These are phyloP conservation scores for Drosophila funebris DNA, from an alignment of 1,140 invertebrate species.

Conservation along the genomic window DNA sequence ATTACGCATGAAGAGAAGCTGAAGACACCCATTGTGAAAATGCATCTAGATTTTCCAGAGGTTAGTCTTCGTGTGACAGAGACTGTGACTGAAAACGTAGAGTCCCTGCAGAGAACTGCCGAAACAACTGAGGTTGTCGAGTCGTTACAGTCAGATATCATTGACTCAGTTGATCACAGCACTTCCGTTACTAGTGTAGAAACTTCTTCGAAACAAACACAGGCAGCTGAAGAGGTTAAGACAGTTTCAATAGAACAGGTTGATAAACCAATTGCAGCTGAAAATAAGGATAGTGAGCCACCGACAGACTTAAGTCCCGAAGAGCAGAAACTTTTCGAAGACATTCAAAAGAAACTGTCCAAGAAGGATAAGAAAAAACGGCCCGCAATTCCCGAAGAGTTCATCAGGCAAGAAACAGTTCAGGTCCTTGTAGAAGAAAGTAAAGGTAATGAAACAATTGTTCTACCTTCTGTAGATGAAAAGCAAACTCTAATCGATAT, in stretches of 20 bases:
- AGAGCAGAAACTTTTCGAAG: conserved; percentile 74
- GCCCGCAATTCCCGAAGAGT: conserved; percentile 76
- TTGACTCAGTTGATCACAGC: neutral
- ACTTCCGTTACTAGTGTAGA: neutral
- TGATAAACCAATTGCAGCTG: conserved; percentile 6
- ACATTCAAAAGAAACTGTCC: conserved; percentile 79
- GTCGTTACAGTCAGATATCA: conserved; percentile 18
- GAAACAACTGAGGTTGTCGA: conserved; percentile 48
- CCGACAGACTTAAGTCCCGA: conserved; percentile 61
- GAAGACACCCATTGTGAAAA: conserved; percentile 86
- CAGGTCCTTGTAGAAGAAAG: conserved; percentile 45
- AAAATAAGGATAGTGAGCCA: conserved; percentile 21
- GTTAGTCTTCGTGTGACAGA: conserved; percentile 80
- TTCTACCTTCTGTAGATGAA: conserved; percentile 13
- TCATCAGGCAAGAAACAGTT: conserved; percentile 64
- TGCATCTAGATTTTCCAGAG: conserved; percentile 85
- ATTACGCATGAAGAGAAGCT: conserved; percentile 89
- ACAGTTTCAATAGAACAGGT: conserved; percentile 13
- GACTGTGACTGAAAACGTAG: conserved; percentile 76
- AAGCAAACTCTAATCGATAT: conserved; percentile 30
- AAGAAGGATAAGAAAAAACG: conserved; percentile 82
- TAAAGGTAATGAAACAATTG: conserved; percentile 34
- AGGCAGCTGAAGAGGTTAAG: neutral
- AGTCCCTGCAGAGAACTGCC: conserved; percentile 51
- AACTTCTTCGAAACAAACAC: neutral